Conservation (phyloP, 2,888 invertebrate species). For the Pandemis corylana region DNA sequence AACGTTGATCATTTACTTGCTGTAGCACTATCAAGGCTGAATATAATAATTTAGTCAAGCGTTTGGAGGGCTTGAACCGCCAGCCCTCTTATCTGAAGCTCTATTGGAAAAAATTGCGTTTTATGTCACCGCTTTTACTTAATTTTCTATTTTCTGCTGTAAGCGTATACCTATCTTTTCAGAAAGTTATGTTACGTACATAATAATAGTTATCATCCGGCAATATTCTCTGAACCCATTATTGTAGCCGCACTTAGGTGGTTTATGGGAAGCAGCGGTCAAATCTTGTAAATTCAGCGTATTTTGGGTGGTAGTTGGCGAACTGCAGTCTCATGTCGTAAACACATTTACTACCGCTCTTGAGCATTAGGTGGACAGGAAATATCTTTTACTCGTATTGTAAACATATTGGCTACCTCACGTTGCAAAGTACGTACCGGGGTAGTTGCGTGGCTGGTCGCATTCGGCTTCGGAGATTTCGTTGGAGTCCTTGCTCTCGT, state of each 20-base stretch:
- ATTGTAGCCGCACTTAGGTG: neutral
- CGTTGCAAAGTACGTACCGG: constrained; percentile 84
- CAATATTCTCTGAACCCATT: neutral
- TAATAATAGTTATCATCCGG: too few species aligned
- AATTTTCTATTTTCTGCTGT: neutral
- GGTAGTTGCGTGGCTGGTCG: constrained; percentile 94
- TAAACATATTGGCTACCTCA: too few species aligned
- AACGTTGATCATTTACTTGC: neutral
- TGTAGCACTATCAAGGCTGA: neutral
- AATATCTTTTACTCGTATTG: neutral
- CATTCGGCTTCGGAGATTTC: constrained; percentile 97
- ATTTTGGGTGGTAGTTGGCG: neutral
- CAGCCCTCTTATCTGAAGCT: neutral
- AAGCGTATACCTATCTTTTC: neutral
- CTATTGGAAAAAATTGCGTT: neutral
- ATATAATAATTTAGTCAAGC: neutral
- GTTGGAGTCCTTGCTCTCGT: constrained; percentile 97
- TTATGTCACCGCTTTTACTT: neutral
- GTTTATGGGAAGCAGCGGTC: neutral
- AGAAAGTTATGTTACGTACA: neutral
- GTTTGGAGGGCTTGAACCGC: neutral
- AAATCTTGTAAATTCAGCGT: neutral
- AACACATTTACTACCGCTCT: neutral
- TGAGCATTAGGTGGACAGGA: neutral
- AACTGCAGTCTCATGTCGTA: neutral